Evolutionary conservation across 2,113 vertebrate species (phyloP), one percentile per base, ranked within the genome.

Genomic region (Excalfactoria chinensis): DNA sequence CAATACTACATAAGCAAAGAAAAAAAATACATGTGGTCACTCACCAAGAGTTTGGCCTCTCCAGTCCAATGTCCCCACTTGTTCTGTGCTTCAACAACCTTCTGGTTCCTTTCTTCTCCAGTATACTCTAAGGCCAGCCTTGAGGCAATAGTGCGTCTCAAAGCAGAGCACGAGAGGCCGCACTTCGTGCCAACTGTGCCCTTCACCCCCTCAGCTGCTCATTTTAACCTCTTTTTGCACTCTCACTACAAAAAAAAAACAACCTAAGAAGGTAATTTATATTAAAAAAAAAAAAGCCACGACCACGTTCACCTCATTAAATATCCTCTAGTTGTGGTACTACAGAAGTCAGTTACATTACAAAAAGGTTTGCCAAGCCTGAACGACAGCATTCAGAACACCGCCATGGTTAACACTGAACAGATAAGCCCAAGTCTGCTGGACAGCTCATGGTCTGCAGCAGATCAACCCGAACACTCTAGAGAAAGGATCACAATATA

Each of bases 231-330:
- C 95, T 95, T 95, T 97, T 83, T 94, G 89, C 97, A 93, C 96
- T 96, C 97, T 98, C 84, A 96, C 73, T 83, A 97, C 80, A 98
- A 98, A 58, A 55, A 88, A 91, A 97, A 93, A 95, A 96, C 51
- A 64, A 94, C 92, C 95, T 97, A 97, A 95, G 95, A 97, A 97
- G 94, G 96, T 96, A 97, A 97, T 96, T 97, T 97, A 70, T 97
- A 97, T 97, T 97, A 94, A 79, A 67, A 92, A 97, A 92, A 97
- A 97, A 96, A 95, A 87, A 98, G 92, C 86, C 96, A 90, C 95
- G 88, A 93, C 98, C 97, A 97, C 96, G 97, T 98, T 99, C 99
- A 99, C 98, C 99, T 99, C 99, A 99, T 99, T 98, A 98, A 99
- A 98, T 96, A 98, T 97, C 96, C 95, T 97, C 98, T 97, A 87